Percentiles rank a stretch among this genome's conserved stretches.
Conservation (phyloP, 2,113 vertebrate species). For the Ceyx melanurus region DNA sequence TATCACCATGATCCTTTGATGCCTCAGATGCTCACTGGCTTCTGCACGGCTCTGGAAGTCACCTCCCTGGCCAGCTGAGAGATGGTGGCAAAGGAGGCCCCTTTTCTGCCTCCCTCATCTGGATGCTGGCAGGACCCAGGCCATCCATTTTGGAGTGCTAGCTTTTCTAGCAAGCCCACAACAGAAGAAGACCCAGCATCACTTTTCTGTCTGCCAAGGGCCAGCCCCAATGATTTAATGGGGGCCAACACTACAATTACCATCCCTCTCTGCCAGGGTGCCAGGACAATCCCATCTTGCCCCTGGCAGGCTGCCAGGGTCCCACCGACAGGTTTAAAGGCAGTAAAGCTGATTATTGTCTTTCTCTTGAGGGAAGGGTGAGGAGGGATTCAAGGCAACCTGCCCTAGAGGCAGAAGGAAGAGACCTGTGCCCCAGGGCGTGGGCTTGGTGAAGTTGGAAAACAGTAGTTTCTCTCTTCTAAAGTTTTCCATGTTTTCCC, state of each 20-base stretch:
- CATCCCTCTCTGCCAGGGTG: neutral
- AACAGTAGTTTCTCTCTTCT: neutral
- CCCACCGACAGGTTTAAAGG: neutral
- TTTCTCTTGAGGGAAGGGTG: neutral
- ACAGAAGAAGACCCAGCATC: neutral
- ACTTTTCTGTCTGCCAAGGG: neutral
- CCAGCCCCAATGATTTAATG: neutral
- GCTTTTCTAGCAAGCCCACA: neutral
- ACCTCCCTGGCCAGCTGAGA: fast-evolving
- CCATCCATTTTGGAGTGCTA: neutral
- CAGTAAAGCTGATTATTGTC: neutral
- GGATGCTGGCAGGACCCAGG: neutral
- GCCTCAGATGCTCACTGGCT: neutral
- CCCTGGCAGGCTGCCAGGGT: neutral
- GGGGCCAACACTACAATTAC: neutral
- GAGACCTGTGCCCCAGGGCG: neutral
- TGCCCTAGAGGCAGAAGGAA: neutral
- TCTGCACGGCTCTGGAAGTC: neutral
- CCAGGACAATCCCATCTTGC: neutral
- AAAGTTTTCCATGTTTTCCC: neutral
- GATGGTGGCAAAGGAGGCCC: neutral
- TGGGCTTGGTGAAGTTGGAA: neutral
- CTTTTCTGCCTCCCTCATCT: neutral
- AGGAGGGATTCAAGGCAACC: neutral
- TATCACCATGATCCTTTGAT: neutral